Evolutionary conservation across 2,113 vertebrate genomes (phyloP).

Genomic region (Heterochromis multidens): DNA sequence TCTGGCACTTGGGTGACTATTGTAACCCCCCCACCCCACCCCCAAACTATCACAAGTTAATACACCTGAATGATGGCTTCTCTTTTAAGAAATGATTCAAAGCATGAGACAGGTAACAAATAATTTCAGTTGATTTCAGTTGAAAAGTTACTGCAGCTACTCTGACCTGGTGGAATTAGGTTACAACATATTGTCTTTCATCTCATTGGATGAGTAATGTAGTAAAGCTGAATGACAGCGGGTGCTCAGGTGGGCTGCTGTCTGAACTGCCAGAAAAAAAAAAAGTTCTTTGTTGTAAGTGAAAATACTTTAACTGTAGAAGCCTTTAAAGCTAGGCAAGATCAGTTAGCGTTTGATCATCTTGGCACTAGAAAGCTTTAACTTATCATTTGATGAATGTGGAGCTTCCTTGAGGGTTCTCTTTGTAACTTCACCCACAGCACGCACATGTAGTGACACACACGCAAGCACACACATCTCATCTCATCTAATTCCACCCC

Average conservation of each 20-base stretch:
- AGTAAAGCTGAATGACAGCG: background rate
- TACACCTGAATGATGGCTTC: background rate
- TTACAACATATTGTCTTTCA: background rate
- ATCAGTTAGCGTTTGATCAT: constrained; percentile 33
- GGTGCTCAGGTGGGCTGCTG: background rate
- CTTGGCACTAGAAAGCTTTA: constrained; percentile 17
- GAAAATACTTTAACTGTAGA: constrained; percentile 4
- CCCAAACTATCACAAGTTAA: background rate
- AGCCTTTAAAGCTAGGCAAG: background rate
- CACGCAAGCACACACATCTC: constrained; percentile 10
- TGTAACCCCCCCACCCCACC: background rate
- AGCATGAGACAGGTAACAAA: background rate
- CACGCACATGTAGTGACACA: background rate
- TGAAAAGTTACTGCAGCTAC: background rate
- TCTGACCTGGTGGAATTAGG: background rate
- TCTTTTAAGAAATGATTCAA: background rate
- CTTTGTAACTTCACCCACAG: constrained; percentile 23
- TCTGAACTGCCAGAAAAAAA: background rate
- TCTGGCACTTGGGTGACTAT: background rate
- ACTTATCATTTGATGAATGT: constrained; percentile 20
- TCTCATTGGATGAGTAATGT: constrained; percentile 1
- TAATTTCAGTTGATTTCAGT: background rate
- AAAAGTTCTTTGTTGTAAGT: background rate
- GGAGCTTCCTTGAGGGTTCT: constrained; percentile 20
- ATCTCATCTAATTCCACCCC: constrained; percentile 54